Evolutionary conservation across 2,888 invertebrate genomes (phyloP).

Genomic region (Lapara coniferarum): DNA sequence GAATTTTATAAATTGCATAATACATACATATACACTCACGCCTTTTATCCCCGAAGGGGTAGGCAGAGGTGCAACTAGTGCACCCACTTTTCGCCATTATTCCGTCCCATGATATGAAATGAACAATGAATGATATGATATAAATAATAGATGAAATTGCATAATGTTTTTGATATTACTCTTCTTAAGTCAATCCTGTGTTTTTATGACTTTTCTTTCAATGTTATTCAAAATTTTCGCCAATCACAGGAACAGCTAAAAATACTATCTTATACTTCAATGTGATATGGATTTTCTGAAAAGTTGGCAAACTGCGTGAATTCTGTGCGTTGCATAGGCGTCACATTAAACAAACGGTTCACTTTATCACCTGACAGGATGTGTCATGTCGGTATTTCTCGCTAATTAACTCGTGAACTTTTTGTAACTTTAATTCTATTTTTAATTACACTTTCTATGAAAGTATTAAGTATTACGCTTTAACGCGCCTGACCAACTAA

Average conservation of each 20-base stretch:
- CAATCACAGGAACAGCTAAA: neutral
- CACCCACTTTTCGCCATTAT: no score
- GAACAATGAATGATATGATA: no score
- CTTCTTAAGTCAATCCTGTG: no score
- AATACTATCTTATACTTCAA: neutral
- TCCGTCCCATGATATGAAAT: no score
- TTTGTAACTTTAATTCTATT: constrained; percentile 8
- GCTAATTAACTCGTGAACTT: constrained; percentile 25
- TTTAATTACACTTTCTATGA: constrained; percentile 7
- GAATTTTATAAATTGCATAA: no score
- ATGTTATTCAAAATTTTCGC: neutral
- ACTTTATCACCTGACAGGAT: constrained; percentile 28
- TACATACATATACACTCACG: no score
- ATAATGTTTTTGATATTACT: no score
- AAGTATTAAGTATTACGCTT: neutral
- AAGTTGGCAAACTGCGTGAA: constrained; percentile 26
- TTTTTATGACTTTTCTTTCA: no score
- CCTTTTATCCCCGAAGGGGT: no score
- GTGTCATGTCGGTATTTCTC: constrained; percentile 29
- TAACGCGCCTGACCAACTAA: neutral
- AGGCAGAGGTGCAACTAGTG: no score
- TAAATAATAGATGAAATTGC: no score
- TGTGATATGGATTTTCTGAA: constrained; percentile 7
- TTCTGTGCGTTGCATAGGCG: constrained; percentile 15
- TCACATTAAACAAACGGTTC: constrained; percentile 25